These are phyloP conservation scores for Eupsilia transversa DNA, from an alignment of 2,888 invertebrate species.

Conservation along the genomic window DNA sequence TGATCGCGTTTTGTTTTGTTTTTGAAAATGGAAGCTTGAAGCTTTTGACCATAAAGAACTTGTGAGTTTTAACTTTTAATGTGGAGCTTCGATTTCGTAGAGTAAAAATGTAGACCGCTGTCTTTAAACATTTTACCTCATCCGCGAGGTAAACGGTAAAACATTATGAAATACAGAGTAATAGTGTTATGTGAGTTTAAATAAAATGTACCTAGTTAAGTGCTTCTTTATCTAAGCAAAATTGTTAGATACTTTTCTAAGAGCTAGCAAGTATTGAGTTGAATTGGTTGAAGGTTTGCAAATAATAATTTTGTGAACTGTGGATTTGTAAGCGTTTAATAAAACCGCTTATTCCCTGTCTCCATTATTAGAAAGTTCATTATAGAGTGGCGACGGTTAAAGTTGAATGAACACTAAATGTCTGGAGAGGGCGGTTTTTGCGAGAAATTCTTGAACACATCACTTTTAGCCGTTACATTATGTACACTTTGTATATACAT, in stretches of 20 bases:
- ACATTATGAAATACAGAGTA: background rate
- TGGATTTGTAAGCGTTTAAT: background rate
- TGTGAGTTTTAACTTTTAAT: too few relatives aligned
- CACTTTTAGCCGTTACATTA: slow-evolving; percentile 5
- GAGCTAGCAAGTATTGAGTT: background rate
- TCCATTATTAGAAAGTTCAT: slow-evolving; percentile 61
- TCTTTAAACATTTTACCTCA: background rate
- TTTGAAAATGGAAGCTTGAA: background rate
- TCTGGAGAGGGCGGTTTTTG: slow-evolving; percentile 49
- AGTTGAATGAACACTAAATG: slow-evolving; percentile 63
- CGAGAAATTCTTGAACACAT: slow-evolving; percentile 35
- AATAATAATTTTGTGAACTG: background rate
- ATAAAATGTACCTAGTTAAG: too few relatives aligned
- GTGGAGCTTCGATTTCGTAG: background rate
- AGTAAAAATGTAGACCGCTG: background rate
- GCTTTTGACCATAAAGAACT: background rate
- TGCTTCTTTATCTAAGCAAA: background rate
- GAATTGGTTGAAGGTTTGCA: background rate
- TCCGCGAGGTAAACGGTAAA: background rate
- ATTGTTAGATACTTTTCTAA: background rate
- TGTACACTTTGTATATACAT: background rate
- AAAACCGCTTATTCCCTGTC: slow-evolving; percentile 40
- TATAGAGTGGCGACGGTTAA: slow-evolving; percentile 53
- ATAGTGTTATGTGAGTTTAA: background rate
- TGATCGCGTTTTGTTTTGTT: slow-evolving; percentile 7